Evolutionary conservation across 2,113 vertebrate species (phyloP).

Genomic region (Tauraco erythrolophus): DNA sequence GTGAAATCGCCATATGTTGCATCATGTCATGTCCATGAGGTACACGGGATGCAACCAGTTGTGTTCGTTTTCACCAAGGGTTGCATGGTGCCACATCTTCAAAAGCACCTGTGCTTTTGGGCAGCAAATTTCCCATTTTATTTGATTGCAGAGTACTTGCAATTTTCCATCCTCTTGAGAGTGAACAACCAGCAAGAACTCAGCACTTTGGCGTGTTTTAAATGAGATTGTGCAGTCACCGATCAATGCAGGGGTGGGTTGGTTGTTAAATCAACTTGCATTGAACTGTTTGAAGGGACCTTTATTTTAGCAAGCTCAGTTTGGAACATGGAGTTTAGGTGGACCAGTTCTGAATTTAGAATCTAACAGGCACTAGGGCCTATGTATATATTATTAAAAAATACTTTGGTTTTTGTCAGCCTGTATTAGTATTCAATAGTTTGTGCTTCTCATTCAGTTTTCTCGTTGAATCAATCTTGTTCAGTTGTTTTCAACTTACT

Average conservation of each 20-base stretch:
- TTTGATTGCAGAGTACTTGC: not conserved
- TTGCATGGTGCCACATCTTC: not conserved
- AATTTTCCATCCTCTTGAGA: not conserved
- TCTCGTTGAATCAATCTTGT: not conserved
- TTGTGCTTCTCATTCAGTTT: not conserved
- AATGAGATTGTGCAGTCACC: not conserved
- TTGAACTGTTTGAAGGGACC: not conserved
- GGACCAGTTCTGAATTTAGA: not conserved
- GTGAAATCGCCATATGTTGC: not conserved
- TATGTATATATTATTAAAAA: not conserved
- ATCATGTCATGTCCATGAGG: not conserved
- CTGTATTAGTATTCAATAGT: not conserved
- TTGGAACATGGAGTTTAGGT: not conserved
- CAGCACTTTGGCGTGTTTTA: not conserved
- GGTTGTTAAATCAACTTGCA: not conserved
- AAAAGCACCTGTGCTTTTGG: not conserved
- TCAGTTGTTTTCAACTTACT: not conserved
- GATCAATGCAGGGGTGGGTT: not conserved
- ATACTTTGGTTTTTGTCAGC: not conserved
- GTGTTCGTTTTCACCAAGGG: not conserved
- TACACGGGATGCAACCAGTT: not conserved
- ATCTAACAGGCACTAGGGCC: not conserved
- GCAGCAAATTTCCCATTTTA: not conserved
- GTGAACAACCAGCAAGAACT: not conserved
- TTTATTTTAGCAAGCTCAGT: not conserved